These are phyloP conservation scores for Lithophane leautieri DNA, from an alignment of 2,888 invertebrate genomes.

Conservation along the genomic window DNA sequence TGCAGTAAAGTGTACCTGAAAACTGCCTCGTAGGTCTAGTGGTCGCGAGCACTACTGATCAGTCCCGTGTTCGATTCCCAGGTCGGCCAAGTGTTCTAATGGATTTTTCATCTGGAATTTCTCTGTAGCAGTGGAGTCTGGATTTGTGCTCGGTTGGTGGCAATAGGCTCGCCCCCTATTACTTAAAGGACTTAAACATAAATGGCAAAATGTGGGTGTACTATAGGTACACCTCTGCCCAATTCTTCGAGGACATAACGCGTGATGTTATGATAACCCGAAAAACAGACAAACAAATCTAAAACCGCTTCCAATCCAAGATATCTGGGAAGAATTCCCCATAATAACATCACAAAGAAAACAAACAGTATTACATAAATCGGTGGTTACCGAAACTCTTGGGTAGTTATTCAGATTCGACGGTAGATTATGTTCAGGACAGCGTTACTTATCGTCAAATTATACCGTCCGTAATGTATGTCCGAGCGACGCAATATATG, in stretches of 20 bases:
- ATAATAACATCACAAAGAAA: slow-evolving; percentile 62
- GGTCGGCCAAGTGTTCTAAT: neutral
- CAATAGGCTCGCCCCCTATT: no score
- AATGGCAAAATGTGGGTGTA: neutral
- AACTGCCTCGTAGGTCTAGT: neutral
- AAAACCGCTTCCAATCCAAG: slow-evolving; percentile 27
- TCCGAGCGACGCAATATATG: slow-evolving; percentile 72
- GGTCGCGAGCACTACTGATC: neutral
- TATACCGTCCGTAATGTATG: slow-evolving; percentile 72
- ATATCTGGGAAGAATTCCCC: slow-evolving; percentile 35
- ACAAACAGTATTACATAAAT: slow-evolving; percentile 65
- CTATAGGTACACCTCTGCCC: neutral
- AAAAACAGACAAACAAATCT: slow-evolving; percentile 36
- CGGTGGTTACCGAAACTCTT: slow-evolving; percentile 65
- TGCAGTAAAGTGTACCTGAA: neutral
- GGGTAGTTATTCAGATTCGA: slow-evolving; percentile 71
- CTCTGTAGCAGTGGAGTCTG: neutral
- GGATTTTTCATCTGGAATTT: neutral
- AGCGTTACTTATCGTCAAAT: slow-evolving; percentile 71
- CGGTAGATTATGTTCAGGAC: slow-evolving; percentile 70
- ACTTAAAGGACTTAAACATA: neutral
- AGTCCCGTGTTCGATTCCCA: neutral
- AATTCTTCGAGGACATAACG: neutral
- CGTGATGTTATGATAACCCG: neutral
- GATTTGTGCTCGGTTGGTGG: neutral